Evolutionary conservation across 2,888 invertebrate species (phyloP).

Genomic region (Pachliopta kotzebuea): DNA sequence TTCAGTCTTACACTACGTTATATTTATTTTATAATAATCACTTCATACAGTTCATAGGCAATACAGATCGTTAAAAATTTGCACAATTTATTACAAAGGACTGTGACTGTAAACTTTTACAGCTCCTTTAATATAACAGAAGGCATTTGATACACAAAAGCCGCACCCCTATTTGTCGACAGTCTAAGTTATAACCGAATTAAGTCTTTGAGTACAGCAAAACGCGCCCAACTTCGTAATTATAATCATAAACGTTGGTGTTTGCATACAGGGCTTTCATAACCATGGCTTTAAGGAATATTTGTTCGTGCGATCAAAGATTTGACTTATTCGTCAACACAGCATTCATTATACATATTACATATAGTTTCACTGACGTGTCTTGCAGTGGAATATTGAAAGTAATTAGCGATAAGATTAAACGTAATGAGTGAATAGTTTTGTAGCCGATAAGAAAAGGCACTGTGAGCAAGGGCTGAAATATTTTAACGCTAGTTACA

Average conservation of each 20-base stretch:
- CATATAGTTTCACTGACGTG: constrained; percentile 31
- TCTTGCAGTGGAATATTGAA: constrained; percentile 29
- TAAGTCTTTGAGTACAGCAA: not conserved
- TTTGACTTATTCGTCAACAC: not conserved
- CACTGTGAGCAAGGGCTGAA: constrained; percentile 2
- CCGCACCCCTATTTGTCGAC: not conserved
- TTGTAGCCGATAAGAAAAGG: constrained; percentile 37
- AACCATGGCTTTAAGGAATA: constrained; percentile 2
- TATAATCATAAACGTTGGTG: constrained; percentile 1
- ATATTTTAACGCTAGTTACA: constrained; percentile 13
- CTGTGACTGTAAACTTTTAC: not conserved
- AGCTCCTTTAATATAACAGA: not conserved
- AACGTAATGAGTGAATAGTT: constrained; percentile 57
- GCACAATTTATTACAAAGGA: not conserved
- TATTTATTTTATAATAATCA: too few species aligned
- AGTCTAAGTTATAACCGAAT: constrained; percentile 18
- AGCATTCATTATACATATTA: not conserved
- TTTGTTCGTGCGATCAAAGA: not conserved
- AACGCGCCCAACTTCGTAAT: constrained; percentile 7
- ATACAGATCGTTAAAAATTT: not conserved
- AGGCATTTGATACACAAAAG: constrained; percentile 5
- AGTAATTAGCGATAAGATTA: constrained; percentile 57
- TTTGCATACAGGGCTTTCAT: constrained; percentile 1
- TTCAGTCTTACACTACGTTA: too few species aligned
- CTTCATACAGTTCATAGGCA: too few species aligned